A percentile compares a stretch with the other conserved stretches of the same genome.
Conservation (phyloP, 2,113 vertebrate genomes). For the Piaya cayana region DNA sequence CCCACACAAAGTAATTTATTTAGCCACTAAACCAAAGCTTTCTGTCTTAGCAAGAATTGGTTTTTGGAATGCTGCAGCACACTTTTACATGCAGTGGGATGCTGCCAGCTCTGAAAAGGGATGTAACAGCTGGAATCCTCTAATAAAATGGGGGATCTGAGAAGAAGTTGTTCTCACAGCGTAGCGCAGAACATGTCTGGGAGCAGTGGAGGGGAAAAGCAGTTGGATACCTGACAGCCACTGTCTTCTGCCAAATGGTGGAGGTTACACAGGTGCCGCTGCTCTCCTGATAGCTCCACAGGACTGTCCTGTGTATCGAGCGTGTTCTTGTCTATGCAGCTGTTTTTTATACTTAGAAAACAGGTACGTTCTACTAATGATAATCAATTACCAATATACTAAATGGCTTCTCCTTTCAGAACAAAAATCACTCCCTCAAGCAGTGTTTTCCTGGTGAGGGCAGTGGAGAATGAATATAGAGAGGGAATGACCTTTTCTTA, state of each 20-base stretch:
- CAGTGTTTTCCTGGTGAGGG: background rate
- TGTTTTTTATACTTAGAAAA: background rate
- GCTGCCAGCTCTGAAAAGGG: background rate
- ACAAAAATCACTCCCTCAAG: conserved; percentile 19
- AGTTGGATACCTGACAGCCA: background rate
- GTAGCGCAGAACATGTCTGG: background rate
- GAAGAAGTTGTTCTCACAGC: background rate
- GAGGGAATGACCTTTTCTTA: conserved; percentile 69
- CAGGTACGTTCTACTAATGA: background rate
- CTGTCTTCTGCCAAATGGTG: background rate
- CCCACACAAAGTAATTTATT: background rate
- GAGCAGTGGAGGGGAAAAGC: background rate
- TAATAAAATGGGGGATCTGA: background rate
- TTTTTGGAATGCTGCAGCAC: accelerated
- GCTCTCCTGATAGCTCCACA: background rate
- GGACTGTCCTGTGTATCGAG: background rate
- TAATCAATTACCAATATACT: background rate
- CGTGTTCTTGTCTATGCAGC: background rate
- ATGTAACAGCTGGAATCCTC: background rate
- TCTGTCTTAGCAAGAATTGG: background rate
- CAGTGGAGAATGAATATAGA: conserved; percentile 27
- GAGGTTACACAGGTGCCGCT: background rate
- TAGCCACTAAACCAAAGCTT: background rate
- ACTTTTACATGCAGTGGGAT: accelerated
- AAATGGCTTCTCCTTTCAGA: background rate